Evolutionary conservation across 2,113 vertebrate species (phyloP), one percentile per base, ranked within the genome.

Genomic region (Centropus bengalensis): DNA sequence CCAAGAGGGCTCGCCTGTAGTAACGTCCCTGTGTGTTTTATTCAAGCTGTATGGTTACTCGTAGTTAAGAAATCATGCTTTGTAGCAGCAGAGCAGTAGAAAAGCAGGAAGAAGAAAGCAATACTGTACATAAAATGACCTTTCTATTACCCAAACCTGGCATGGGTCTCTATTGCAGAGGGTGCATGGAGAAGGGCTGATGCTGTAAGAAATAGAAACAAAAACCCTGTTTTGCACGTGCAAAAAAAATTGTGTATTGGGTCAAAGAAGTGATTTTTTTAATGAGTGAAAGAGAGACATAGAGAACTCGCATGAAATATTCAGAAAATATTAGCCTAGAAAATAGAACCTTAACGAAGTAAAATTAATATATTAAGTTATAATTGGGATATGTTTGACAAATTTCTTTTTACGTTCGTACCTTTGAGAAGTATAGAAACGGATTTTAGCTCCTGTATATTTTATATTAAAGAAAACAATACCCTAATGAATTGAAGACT

Each of bases 401-500:
- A 98, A 97, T 97, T 97, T 97, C 97, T 97, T 98, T 98, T 98
- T 98, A 98, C 97, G 97, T 98, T 98, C 96, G 59, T 98, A 97
- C 97, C 98, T 98, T 97, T 97, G 97, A 97, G 97, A 98, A 98
- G 94, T 92, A 97, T 94, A 97, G 95, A 97, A 98, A 97, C 94
- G 94, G 97, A 98, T 98, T 98, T 98, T 98, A 98, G 98, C 97
- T 98, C 96, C 86, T 98, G 98, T 98, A 98, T 98, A 98, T 98
- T 98, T 98, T 98, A 98, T 98, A 98, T 98, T 98, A 98, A 98
- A 98, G 96, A 97, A 98, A 97, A 98, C 97, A 97, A 97, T 97
- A 98, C 98, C 98, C 98, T 98, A 98, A 98, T 98, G 98, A 99
- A 98, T 99, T 98, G 98, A 98, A 98, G 98, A 98, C 96, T 98